A percentile compares a stretch with the other conserved stretches of the same genome.
Conservation (phyloP, 2,888 invertebrate genomes). For the Lycaena phlaeas region DNA sequence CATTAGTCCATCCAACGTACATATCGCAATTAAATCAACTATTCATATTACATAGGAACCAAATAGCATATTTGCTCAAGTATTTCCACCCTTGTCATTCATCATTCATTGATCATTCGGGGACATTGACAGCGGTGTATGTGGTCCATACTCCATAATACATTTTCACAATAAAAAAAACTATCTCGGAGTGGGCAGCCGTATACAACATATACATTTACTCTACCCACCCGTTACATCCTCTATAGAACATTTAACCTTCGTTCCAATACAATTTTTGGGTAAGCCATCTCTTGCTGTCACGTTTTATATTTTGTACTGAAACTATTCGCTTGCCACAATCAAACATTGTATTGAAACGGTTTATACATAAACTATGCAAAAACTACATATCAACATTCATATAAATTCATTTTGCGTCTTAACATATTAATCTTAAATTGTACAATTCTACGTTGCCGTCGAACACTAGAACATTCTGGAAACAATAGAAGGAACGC, state of each 20-base stretch:
- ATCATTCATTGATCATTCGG: too few species aligned
- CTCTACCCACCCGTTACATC: conserved; percentile 3
- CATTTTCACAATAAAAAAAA: conserved; percentile 2
- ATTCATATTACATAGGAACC: conserved; percentile 3
- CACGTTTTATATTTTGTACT: neutral
- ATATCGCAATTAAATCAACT: too few species aligned
- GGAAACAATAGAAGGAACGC: too few species aligned
- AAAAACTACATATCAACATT: conserved; percentile 15
- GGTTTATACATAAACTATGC: conserved; percentile 5
- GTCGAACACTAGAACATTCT: neutral
- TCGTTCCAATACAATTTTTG: conserved; percentile 2
- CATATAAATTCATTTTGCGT: conserved; percentile 10
- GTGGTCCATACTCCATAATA: conserved; percentile 1
- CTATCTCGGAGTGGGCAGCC: neutral
- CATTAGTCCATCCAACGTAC: too few species aligned
- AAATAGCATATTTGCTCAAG: too few species aligned
- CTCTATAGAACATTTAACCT: conserved; percentile 2
- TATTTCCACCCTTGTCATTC: too few species aligned
- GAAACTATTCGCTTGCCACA: neutral
- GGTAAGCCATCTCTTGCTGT: too few species aligned
- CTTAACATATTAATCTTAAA: conserved; percentile 3
- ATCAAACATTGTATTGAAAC: conserved; percentile 4
- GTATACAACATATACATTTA: neutral
- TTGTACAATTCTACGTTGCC: neutral
- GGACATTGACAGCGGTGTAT: too few species aligned